A percentile compares a stretch with the other conserved stretches of the same genome.
phyloP scores from a whole-genome alignment of 2,888 invertebrate genomes.

The Silvanus unidentatus region DNA sequence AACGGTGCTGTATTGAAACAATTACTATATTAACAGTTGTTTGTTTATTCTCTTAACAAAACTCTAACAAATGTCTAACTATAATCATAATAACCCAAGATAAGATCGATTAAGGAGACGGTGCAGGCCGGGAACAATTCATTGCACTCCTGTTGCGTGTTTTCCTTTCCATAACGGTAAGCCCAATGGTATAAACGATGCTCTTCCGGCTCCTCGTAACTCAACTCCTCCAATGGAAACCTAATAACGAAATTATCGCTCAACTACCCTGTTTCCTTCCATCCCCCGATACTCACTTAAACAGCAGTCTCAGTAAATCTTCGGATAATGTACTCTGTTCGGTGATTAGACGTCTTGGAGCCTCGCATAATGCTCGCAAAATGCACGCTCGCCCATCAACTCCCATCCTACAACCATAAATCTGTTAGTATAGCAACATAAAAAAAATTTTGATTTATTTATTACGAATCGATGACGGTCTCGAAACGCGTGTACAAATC shows the following conservation, averaged over 20 bases:
- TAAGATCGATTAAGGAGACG: slow-evolving; percentile 65
- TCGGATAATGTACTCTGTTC: slow-evolving; percentile 56
- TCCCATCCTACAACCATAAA: slow-evolving; percentile 57
- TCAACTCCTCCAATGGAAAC: slow-evolving; percentile 58
- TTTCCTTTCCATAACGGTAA: slow-evolving; percentile 49
- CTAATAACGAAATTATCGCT: slow-evolving; percentile 42
- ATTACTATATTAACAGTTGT: too few relatives aligned
- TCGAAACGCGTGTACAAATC: slow-evolving; percentile 66
- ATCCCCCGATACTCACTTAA: slow-evolving; percentile 51
- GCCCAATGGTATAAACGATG: slow-evolving; percentile 63
- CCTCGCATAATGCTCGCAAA: slow-evolving; percentile 67
- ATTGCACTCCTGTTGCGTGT: slow-evolving; percentile 47
- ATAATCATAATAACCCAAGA: slow-evolving; percentile 49
- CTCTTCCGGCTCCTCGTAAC: slow-evolving; percentile 58
- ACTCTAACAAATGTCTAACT: too few relatives aligned
- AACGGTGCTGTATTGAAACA: too few relatives aligned
- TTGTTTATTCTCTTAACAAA: too few relatives aligned
- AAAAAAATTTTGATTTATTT: slow-evolving; percentile 24
- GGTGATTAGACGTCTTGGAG: slow-evolving; percentile 57
- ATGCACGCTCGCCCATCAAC: slow-evolving; percentile 66
- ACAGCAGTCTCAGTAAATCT: slow-evolving; percentile 64
- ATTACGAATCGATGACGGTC: slow-evolving; percentile 63
- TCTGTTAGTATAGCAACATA: too few relatives aligned
- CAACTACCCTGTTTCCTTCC: not conserved
- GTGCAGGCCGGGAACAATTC: slow-evolving; percentile 48